A percentile compares a stretch with the other conserved stretches of the same genome.
Evolutionary conservation across 2,888 invertebrate genomes (phyloP).

Genomic region (Apodemia hepburni): DNA sequence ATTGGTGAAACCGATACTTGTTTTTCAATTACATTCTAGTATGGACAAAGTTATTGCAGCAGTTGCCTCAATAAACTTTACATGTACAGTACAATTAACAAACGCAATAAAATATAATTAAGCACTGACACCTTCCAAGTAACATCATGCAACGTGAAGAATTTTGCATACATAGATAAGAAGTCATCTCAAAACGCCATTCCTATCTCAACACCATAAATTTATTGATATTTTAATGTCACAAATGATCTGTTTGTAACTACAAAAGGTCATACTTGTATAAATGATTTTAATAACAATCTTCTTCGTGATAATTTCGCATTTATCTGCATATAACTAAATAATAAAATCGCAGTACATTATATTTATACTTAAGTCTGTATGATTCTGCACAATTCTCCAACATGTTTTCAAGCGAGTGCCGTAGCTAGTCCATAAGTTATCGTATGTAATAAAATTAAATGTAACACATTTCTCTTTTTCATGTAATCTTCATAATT

Average conservation of each 20-base stretch:
- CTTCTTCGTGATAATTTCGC: slow-evolving; percentile 25
- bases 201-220: slow-evolving; percentile 72
- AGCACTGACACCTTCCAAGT: slow-evolving; percentile 33
- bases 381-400: slow-evolving; percentile 26
- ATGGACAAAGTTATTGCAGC: neutral
- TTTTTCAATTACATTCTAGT: neutral
- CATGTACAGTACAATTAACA: slow-evolving; percentile 17
- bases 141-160: slow-evolving; percentile 36
- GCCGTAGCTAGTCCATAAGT: slow-evolving; percentile 72
- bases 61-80: neutral
- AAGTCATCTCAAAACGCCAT: slow-evolving; percentile 49
- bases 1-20: neutral
- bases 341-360: slow-evolving; percentile 25
- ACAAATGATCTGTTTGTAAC: slow-evolving; percentile 77
- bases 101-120: slow-evolving; percentile 29
- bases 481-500: slow-evolving; percentile 78
- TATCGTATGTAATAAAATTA: slow-evolving; percentile 79
- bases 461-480: slow-evolving; percentile 80
- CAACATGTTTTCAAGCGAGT: slow-evolving; percentile 70
- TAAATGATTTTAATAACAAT: slow-evolving; percentile 41
- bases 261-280: slow-evolving; percentile 41
- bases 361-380: slow-evolving; percentile 8
- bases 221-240: slow-evolving; percentile 78
- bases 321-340: slow-evolving; percentile 26
- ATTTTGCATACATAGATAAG: slow-evolving; percentile 52